Base-by-base conservation (phyloP, 1,140 invertebrate species). In the Calycopis cecrops region DNA sequence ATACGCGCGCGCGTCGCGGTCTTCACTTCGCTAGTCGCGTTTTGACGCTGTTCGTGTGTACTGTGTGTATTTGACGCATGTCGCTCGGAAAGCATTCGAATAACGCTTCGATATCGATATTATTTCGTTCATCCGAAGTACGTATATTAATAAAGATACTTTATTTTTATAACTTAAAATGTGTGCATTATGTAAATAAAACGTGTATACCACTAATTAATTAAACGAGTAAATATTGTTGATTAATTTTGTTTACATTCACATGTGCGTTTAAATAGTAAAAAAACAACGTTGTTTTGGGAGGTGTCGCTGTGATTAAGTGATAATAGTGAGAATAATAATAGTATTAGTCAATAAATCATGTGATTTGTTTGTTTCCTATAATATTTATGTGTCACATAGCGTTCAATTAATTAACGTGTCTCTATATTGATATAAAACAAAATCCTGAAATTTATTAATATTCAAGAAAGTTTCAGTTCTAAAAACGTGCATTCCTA, bases 1-100 rank as follows among this genome's bases (percentile, higher is more conserved):
- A 83, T 80, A 82, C 82, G 79, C 79, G 79, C 82, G 82, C 77
- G 80, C 82, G 77, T 79, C 67, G 67, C 70, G 63, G 60, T 60
- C 51, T 62, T 60, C 62, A 47, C 50, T 38, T 51, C 61, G 55
- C 65, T 73, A 84, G 79, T 86, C 79, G 80, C 73, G 69, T 77
- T 78, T 71, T 63, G 71, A 77, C 70, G 69, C 66, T 65, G 71
- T 69, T 58, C 62, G 67, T 68, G 57, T 48, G 38, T 34, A 18
- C 16, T 35, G 48, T 35, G 16, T 37, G 10, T 34, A 11, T 57
- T 65, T 71, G 61, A 62, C 70, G 60, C 59, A 60, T 55, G 49
- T 52, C 62, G 67, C 40, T 44, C 16, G 40, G 59, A 62, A 64
- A 62, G 64, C 62, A 72, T 55, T 14, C 28, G 21, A 33, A 61